phyloP scores from a whole-genome alignment of 37 sponge, comb jelly and placozoan genomes.

The Chondrilla cf. caribensis region DNA sequence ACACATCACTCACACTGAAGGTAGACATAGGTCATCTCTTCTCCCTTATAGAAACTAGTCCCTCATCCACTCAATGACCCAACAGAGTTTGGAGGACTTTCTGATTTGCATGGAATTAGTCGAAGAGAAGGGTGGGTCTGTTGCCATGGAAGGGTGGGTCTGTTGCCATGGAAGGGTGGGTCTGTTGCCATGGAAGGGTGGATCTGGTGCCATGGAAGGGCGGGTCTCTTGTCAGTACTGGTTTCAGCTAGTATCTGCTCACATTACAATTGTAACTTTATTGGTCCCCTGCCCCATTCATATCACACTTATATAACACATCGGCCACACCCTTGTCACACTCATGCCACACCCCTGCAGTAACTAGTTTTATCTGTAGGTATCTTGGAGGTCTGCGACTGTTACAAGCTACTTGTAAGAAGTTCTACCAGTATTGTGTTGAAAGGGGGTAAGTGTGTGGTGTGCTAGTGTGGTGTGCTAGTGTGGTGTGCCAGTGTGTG shows the following conservation, averaged over 20 bases:
- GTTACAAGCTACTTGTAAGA: slow-evolving; percentile 88
- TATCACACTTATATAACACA: neutral
- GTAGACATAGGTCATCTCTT: neutral
- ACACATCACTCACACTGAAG: too few species aligned
- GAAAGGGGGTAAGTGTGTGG: slow-evolving; percentile 62
- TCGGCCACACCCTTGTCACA: neutral
- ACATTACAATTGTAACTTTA: too few species aligned
- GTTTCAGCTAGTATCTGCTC: neutral
- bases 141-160: neutral
- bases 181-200: neutral
- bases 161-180: slow-evolving; percentile 4
- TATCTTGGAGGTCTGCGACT: slow-evolving; percentile 85
- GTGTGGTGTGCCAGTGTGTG: neutral
- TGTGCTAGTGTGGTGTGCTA: neutral
- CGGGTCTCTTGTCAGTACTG: neutral
- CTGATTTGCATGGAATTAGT: slow-evolving; percentile 82
- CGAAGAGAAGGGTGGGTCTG: slow-evolving; percentile 78
- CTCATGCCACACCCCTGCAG: neutral
- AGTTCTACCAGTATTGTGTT: slow-evolving; percentile 84
- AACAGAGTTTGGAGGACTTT: slow-evolving; percentile 86
- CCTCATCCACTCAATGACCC: slow-evolving; percentile 87
- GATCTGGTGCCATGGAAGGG: neutral
- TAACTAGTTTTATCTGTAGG: slow-evolving; percentile 18
- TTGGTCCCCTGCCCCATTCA: too few species aligned
- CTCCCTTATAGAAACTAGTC: slow-evolving; percentile 46